Base-by-base conservation (phyloP, 1,140 invertebrate genomes). In the Oscheius sp. region DNA sequence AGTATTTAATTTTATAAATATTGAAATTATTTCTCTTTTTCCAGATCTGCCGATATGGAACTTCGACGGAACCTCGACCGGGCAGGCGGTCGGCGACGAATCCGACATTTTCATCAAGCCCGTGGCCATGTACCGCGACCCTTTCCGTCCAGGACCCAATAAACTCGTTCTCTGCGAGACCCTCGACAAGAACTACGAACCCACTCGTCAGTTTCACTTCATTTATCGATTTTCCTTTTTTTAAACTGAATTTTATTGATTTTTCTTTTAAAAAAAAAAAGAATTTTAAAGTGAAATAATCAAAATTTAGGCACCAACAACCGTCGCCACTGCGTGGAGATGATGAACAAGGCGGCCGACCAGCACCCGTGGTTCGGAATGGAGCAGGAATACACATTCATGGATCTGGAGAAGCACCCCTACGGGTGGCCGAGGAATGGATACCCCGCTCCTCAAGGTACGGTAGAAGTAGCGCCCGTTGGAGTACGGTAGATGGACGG, bases 381-480 rank as follows among this genome's bases (percentile, higher is more conserved):
- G 78, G 89, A 90, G 78, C 94, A 97, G 83, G 94, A 97, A 84
- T 95, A 95, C 85, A 93, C 92, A 1, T 86, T 97, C 1, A 82
- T 95, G n/a, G 93, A 94, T 80, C 88, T 90, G 68, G 92, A 95
- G 82, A 87, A 90, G 28, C 89, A 93, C 81, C 93, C 94, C 0
- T 91, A 93, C 80, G 93, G 93, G 4, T 97, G 93, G 93, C 93
- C 93, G 31, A 93, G 92, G 78, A 91, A 92, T 81, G 94, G 93
- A 34, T 95, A 91, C 85, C 93, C 93, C 0, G 91, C 91, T 59
- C 92, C 93, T n/a, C 89, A 90, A 35, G 49, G 38, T 42, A 42
- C 38, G 7, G 38, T 42, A 42, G 38, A 42, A n/a, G n/a, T 42
- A 42, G 38, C 7, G 38, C n/a, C n/a, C n/a, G n/a, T n/a, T n/a